phyloP scores from a whole-genome alignment of 2,888 invertebrate genomes.

The Listrodromus nycthemerus region DNA sequence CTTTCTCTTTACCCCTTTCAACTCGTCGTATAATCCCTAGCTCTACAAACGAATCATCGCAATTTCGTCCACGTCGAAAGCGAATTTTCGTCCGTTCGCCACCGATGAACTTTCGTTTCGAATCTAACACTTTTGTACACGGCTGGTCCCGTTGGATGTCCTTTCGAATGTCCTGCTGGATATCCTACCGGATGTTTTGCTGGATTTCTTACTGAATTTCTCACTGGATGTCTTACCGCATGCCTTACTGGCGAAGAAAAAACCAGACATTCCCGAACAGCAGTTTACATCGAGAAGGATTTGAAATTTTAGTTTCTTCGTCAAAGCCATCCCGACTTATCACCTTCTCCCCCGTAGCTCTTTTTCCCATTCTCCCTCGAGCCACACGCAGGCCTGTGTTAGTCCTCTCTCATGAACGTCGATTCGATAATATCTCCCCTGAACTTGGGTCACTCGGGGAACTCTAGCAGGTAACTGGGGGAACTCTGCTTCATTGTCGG shows the following conservation, averaged over 20 bases:
- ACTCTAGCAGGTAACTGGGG: no score
- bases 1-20: constrained; percentile 1
- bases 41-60: background rate
- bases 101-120: background rate
- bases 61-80: background rate
- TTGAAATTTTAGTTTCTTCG: constrained; percentile 9
- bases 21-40: background rate
- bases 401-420: constrained; percentile 11
- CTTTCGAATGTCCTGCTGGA: no score
- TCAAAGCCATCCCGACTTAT: constrained; percentile 7
- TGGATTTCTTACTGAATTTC: no score
- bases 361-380: background rate
- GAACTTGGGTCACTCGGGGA: background rate
- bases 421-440: background rate
- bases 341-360: background rate
- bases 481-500: no score
- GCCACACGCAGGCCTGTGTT: background rate
- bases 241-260: no score
- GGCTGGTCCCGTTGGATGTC: no score
- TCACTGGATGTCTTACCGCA: no score
- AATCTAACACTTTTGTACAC: background rate
- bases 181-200: no score
- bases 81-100: background rate
- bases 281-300: no score
- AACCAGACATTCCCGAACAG: no score